phyloP scores from a whole-genome alignment of 2,888 invertebrate species.

The Ectobius pallidus region DNA sequence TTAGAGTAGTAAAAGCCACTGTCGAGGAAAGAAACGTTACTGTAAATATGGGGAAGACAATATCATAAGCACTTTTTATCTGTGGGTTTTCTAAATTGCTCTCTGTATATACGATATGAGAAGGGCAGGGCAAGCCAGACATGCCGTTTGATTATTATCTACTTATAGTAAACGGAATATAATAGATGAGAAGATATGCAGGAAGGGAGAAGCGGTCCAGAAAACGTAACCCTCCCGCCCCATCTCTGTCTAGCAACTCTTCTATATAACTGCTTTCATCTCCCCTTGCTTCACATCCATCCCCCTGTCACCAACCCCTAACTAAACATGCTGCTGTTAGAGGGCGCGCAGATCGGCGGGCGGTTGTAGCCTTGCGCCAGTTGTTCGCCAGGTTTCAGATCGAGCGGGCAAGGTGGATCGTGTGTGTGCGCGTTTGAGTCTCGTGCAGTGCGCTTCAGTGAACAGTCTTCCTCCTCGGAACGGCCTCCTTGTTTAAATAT shows the following conservation, averaged over 20 bases:
- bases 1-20: no score
- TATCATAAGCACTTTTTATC: no score
- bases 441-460: not conserved
- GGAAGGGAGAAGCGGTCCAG: conserved; percentile 22
- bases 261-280: conserved; percentile 24
- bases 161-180: no score
- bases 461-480: no score
- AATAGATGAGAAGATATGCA: not conserved
- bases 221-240: conserved; percentile 23
- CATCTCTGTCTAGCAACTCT: conserved; percentile 1
- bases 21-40: no score
- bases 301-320: conserved; percentile 40
- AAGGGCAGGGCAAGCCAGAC: no score
- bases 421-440: not conserved
- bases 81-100: no score
- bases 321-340: conserved; percentile 36
- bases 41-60: no score
- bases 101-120: no score
- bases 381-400: no score
- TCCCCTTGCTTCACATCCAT: conserved; percentile 20
- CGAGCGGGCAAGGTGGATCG: conserved; percentile 1
- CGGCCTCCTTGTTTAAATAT: conserved; percentile 9
- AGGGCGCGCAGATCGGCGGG: conserved; percentile 22
- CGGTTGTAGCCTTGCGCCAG: no score
- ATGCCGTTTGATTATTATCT: no score